Percentiles rank a stretch among this genome's conserved stretches.
phyloP scores from a whole-genome alignment of 2,888 invertebrate genomes.

The Zelleria hepariella region DNA sequence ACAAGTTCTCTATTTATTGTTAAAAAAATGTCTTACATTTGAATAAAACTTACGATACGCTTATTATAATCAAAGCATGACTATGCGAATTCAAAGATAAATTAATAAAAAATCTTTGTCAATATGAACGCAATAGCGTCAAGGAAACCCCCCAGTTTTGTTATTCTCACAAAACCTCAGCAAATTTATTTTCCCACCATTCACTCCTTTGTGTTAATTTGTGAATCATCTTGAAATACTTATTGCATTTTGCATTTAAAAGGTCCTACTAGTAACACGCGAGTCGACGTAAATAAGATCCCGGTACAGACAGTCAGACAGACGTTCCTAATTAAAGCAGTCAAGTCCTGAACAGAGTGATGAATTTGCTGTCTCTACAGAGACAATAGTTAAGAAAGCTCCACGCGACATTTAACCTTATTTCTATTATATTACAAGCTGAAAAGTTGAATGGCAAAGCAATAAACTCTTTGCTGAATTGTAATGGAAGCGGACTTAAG shows the following conservation, averaged over 20 bases:
- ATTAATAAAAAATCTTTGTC: no score
- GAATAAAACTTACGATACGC: no score
- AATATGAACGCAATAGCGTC: no score
- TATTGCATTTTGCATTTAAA: neutral
- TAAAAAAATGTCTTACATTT: no score
- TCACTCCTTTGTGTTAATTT: no score
- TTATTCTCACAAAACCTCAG: no score
- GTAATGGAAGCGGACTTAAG: neutral
- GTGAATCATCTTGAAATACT: no score
- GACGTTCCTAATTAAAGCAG: constrained; percentile 1
- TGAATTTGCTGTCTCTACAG: neutral
- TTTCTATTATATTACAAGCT: neutral
- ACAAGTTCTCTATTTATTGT: no score
- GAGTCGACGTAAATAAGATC: neutral
- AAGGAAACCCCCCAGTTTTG: no score
- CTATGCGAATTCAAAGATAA: no score
- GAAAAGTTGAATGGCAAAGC: neutral
- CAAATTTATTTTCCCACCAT: no score
- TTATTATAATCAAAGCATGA: no score
- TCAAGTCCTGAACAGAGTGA: neutral
- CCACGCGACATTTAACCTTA: neutral
- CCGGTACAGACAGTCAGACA: neutral
- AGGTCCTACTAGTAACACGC: neutral
- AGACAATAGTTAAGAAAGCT: neutral
- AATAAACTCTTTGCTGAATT: neutral